phyloP scores from a whole-genome alignment of 2,888 invertebrate genomes.

The Noctua pronuba region DNA sequence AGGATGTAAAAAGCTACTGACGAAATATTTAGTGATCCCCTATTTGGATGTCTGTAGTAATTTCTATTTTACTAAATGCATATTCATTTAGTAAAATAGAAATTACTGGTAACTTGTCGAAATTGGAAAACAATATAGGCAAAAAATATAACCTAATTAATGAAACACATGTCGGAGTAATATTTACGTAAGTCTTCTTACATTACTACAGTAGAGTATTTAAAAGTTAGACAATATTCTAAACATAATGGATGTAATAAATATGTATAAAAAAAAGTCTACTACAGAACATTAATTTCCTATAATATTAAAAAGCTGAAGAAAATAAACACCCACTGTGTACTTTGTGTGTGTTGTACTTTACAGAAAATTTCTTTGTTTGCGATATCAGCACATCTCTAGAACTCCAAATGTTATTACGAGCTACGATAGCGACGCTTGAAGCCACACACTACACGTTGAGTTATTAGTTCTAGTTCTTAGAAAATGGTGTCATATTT shows the following conservation, averaged over 20 bases:
- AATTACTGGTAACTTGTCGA: not conserved
- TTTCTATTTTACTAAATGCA: no score
- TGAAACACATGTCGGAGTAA: no score
- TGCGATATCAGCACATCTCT: conserved; percentile 3
- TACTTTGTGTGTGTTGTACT: no score
- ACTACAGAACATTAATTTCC: no score
- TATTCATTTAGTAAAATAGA: not conserved
- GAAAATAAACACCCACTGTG: not conserved
- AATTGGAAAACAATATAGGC: not conserved
- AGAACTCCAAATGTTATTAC: conserved; percentile 9
- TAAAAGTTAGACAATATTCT: no score
- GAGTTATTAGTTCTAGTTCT: not conserved
- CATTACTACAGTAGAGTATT: no score
- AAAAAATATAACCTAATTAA: not conserved
- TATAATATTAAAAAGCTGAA: no score
- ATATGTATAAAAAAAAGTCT: no score
- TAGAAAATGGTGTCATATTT: conserved; percentile 24
- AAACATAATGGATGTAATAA: no score
- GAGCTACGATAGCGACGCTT: not conserved
- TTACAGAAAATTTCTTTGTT: not conserved
- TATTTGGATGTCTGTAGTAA: not conserved
- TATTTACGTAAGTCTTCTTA: no score
- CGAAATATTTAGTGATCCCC: not conserved
- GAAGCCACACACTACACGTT: conserved; percentile 13
- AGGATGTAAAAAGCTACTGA: conserved; percentile 10